phyloP scores from a whole-genome alignment of 2,888 invertebrate species.

The Pachliopta kotzebuea region DNA sequence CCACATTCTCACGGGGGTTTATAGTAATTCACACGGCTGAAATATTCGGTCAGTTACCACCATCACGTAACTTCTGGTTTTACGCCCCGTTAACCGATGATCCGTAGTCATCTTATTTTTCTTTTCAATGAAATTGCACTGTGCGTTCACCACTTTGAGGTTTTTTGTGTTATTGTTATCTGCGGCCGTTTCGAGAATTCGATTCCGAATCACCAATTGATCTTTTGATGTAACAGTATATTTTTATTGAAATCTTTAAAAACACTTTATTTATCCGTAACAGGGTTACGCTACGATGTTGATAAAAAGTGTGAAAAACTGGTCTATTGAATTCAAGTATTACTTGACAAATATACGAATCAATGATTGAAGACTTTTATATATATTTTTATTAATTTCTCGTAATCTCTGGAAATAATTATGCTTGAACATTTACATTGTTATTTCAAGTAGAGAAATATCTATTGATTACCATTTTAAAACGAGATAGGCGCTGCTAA shows the following conservation, averaged over 20 bases:
- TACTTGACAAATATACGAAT: too few species aligned
- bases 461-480: too few species aligned
- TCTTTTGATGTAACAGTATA: not conserved
- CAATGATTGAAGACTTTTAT: too few species aligned
- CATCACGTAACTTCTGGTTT: constrained; percentile 67
- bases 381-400: too few species aligned
- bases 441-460: too few species aligned
- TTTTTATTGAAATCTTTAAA: not conserved
- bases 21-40: constrained; percentile 53
- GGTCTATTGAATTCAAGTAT: too few species aligned
- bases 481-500: too few species aligned
- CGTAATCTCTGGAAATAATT: too few species aligned
- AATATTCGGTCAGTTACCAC: constrained; percentile 52
- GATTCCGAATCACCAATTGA: constrained; percentile 29
- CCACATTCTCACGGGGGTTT: constrained; percentile 66
- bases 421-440: too few species aligned
- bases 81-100: constrained; percentile 63
- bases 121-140: constrained; percentile 42
- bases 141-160: constrained; percentile 39
- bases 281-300: not conserved
- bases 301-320: too few species aligned
- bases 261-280: not conserved
- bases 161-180: constrained; percentile 33
- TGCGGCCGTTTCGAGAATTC: constrained; percentile 35
- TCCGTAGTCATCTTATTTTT: constrained; percentile 38